Conservation (phyloP, 92 coral and sea anemone species). For the Scolanthus callimorphus region DNA sequence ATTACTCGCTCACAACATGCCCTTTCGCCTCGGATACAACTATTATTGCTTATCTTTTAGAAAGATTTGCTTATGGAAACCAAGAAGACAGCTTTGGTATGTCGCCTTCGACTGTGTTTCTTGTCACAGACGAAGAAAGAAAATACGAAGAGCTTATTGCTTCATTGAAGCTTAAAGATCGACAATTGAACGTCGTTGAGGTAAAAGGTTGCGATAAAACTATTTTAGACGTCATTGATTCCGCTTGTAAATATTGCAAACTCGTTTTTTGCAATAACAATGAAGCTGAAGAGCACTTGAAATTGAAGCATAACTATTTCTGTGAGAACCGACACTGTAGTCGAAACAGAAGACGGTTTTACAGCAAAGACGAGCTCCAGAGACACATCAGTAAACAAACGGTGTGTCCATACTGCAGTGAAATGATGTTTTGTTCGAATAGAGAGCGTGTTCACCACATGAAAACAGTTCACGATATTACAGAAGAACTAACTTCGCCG, state of each 20-base stretch:
- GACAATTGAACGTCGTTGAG: slow-evolving; percentile 40
- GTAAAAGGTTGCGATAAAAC: slow-evolving; percentile 67
- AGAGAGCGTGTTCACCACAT: slow-evolving; percentile 45
- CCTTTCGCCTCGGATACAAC: slow-evolving; percentile 91
- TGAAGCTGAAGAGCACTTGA: slow-evolving; percentile 53
- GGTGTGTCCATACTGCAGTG: slow-evolving; percentile 59
- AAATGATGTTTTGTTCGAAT: slow-evolving; percentile 57
- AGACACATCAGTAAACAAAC: slow-evolving; percentile 56
- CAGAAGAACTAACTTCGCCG: slow-evolving; percentile 5
- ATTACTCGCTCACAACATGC: slow-evolving; percentile 73
- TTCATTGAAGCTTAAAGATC: slow-evolving; percentile 39
- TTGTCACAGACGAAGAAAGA: slow-evolving; percentile 74
- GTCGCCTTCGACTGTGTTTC: slow-evolving; percentile 25
- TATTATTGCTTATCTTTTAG: slow-evolving; percentile 47
- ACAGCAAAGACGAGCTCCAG: slow-evolving; percentile 46
- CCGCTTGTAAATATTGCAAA: slow-evolving; percentile 70
- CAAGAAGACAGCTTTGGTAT: neutral
- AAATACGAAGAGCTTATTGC: slow-evolving; percentile 83
- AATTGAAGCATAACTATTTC: slow-evolving; percentile 51
- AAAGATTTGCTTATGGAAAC: slow-evolving; percentile 38
- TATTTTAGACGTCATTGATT: slow-evolving; percentile 48
- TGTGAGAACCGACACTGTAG: slow-evolving; percentile 68
- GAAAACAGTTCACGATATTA: slow-evolving; percentile 44
- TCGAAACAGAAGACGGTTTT: slow-evolving; percentile 48
- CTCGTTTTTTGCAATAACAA: slow-evolving; percentile 48